Evolutionary conservation across 2,888 invertebrate species (phyloP), one percentile per base, ranked within the genome.

Genomic region (Halictus ligatus): DNA sequence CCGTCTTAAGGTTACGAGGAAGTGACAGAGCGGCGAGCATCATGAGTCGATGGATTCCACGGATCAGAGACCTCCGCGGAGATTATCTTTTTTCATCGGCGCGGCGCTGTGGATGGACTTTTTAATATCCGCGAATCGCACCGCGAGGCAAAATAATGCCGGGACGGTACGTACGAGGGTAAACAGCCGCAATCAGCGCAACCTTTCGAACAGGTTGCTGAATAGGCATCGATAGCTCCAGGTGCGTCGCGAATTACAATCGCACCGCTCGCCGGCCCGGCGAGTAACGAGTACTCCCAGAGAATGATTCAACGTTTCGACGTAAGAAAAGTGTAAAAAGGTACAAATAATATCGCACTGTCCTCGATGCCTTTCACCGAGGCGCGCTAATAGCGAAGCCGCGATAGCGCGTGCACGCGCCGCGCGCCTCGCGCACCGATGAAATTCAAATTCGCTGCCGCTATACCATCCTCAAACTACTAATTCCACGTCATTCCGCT

Each of bases 401-500:
- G 60, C 35, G 54, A 76, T 74, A 85, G 82, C 85, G 88, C 80
- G 80, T 83, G 82, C 82, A 84, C 84, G 79, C 86, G 88, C 80
- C 81, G 5, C 5, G 25, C 21, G 88, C 81, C 81, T 1, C 13
- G 15, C 25, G 78, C 29, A 77, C 48, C 46, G 75, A 82, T 89
- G 85, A 87, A 83, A 89, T 87, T 90, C 87, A 87, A 90, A 90
- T 90, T 89, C 46, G 73, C 83, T 73, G 78, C 82, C 85, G 67
- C 78, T 71, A 78, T 88, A 81, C 81, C 60, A 80, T 83, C 29
- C 78, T 72, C 80, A 75, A 86, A 78, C 78, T 80, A 73, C 83
- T 89, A 89, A 89, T 89, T 89, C 84, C 79, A 89, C 84, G 90
- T 88, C 84, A 89, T 88, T 89, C 78, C 75, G 78, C 43, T 89